A percentile compares a stretch with the other conserved stretches of the same genome.
Conservation (phyloP, 2,888 invertebrate genomes). For the Macroteleia sp. region DNA sequence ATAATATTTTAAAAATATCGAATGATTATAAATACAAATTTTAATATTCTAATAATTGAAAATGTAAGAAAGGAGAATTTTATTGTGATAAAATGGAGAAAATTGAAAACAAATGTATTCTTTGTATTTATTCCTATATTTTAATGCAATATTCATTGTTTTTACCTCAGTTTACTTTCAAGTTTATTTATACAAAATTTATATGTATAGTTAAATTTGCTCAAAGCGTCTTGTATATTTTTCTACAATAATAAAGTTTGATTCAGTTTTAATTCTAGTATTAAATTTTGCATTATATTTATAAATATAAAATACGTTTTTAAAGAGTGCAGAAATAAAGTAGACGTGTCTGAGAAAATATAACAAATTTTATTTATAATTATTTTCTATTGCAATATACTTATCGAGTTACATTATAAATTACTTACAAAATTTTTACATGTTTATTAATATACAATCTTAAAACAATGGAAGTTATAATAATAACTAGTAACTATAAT, state of each 20-base stretch:
- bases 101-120: too few relatives aligned
- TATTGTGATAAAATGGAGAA: too few relatives aligned
- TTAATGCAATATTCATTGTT: conserved; percentile 6
- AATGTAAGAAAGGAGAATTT: too few relatives aligned
- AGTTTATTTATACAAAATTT: conserved; percentile 15
- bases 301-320: too few relatives aligned
- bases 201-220: conserved; percentile 22
- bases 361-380: conserved; percentile 20
- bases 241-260: conserved; percentile 29
- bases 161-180: conserved; percentile 17
- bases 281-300: not conserved
- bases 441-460: not conserved
- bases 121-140: too few relatives aligned
- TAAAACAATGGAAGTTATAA: conserved; percentile 1
- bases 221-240: conserved; percentile 28
- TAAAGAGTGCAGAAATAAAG: not conserved
- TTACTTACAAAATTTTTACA: conserved; percentile 10
- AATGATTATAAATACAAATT: too few relatives aligned
- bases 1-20: too few relatives aligned
- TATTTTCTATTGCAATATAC: conserved; percentile 8
- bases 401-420: too few relatives aligned
- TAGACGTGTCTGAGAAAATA: conserved; percentile 9
- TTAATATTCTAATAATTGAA: too few relatives aligned
- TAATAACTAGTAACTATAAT: too few relatives aligned
- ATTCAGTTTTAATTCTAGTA: not conserved